These are phyloP conservation scores for Puntigrus tetrazona DNA, from an alignment of 2,113 vertebrate species.

Conservation along the genomic window DNA sequence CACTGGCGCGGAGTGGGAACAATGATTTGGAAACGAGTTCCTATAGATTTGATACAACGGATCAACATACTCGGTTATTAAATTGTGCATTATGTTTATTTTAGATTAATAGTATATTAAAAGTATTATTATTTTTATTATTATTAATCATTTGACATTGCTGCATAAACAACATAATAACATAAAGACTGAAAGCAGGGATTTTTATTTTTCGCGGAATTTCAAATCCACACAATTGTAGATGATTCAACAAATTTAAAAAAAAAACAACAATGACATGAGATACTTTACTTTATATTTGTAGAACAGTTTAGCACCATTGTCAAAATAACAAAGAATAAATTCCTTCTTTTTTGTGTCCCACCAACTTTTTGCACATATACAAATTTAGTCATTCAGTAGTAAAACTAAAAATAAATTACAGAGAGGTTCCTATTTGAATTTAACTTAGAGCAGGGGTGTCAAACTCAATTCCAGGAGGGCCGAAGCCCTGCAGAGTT, in stretches of 20 bases:
- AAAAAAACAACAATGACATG: slow-evolving; percentile 35
- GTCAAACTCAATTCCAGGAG: too few species aligned
- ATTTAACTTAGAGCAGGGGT: too few species aligned
- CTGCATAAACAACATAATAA: background rate
- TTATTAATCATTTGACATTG: background rate
- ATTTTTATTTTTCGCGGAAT: slow-evolving; percentile 12
- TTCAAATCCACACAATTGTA: slow-evolving; percentile 4
- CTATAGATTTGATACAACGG: background rate
- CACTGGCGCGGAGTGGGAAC: slow-evolving; percentile 10
- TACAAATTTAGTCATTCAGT: slow-evolving; percentile 75
- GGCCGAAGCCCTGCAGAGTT: too few species aligned
- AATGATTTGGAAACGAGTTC: background rate
- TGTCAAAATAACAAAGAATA: slow-evolving; percentile 67
- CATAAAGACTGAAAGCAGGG: slow-evolving; percentile 9
- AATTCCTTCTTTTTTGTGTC: slow-evolving; percentile 41
- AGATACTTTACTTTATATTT: slow-evolving; percentile 61
- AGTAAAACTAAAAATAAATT: slow-evolving; percentile 82
- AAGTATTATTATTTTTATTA: too few species aligned
- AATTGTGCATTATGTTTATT: background rate
- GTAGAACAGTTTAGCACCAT: slow-evolving; percentile 78
- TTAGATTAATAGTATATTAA: too few species aligned
- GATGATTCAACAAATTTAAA: slow-evolving; percentile 62
- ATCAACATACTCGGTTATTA: background rate
- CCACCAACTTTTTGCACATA: slow-evolving; percentile 54
- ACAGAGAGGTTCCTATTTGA: slow-evolving; percentile 57